Conservation (phyloP, 2,888 invertebrate genomes). For the Tridacna crocea region DNA sequence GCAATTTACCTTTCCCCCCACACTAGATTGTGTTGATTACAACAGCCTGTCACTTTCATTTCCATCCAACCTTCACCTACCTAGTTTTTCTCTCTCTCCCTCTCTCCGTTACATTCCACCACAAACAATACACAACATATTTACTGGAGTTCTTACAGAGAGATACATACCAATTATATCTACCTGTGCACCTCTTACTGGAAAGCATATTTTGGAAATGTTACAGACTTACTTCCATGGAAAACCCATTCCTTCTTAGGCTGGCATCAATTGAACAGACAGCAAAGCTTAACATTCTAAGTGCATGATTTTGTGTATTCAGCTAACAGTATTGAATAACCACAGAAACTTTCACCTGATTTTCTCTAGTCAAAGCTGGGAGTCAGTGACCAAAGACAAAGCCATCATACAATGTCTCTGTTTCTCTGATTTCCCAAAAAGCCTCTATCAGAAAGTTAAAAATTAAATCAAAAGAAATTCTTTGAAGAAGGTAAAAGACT, state of each 20-base stretch:
- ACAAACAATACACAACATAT: conserved; percentile 9
- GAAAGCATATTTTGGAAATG: conserved; percentile 16
- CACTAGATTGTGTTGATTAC: conserved; percentile 50
- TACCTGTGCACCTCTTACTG: conserved; percentile 8
- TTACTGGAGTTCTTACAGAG: background rate
- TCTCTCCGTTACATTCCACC: background rate
- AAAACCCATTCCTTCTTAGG: background rate
- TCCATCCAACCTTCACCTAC: conserved; percentile 18
- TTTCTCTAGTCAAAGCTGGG: too few relatives aligned
- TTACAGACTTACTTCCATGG: conserved; percentile 1
- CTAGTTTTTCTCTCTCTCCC: conserved; percentile 2
- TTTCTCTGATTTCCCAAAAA: too few relatives aligned
- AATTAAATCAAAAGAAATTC: too few relatives aligned
- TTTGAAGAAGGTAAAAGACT: too few relatives aligned
- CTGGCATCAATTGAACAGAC: too few relatives aligned
- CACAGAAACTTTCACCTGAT: too few relatives aligned
- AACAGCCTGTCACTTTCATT: conserved; percentile 49
- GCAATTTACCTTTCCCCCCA: conserved; percentile 49
- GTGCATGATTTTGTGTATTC: too few relatives aligned
- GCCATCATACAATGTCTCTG: too few relatives aligned
- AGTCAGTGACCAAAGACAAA: too few relatives aligned
- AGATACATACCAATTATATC: background rate
- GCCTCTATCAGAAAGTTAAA: too few relatives aligned
- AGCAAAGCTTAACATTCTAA: too few relatives aligned
- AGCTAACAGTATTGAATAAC: too few relatives aligned